phyloP scores from a whole-genome alignment of 2,888 invertebrate species.

The Diarsia dahlii region DNA sequence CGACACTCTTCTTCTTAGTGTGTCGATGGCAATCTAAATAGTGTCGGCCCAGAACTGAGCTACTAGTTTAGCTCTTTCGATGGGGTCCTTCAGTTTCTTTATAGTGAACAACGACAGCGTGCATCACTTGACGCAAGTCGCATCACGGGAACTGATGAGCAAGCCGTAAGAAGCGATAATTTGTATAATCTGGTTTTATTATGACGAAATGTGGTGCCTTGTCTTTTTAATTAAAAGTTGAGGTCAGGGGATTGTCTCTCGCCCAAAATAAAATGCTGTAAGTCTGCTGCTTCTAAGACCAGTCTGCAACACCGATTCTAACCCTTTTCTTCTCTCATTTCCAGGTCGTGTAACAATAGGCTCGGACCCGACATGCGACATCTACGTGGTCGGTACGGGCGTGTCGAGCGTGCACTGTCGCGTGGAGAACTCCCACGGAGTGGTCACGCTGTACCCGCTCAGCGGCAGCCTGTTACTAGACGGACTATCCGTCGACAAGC shows the following conservation, averaged over 20 bases:
- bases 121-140: neutral
- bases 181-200: neutral
- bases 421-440: slow-evolving; percentile 96
- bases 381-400: slow-evolving; percentile 96
- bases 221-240: neutral
- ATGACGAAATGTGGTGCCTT: neutral
- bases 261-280: too few species aligned
- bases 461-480: slow-evolving; percentile 94
- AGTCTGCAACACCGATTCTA: neutral
- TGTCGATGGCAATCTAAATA: too few species aligned
- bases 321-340: slow-evolving; percentile 54
- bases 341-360: slow-evolving; percentile 96
- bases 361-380: slow-evolving; percentile 95
- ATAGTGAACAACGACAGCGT: too few species aligned
- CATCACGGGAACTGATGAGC: neutral
- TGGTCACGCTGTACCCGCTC: slow-evolving; percentile 96
- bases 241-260: too few species aligned
- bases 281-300: neutral
- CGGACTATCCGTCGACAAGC: slow-evolving; percentile 93
- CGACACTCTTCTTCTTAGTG: too few species aligned
- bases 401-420: slow-evolving; percentile 96
- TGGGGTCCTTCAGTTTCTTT: too few species aligned
- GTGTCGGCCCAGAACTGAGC: too few species aligned
- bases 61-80: too few species aligned
- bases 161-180: neutral